These are phyloP conservation scores for Mesoligia furuncula DNA, from an alignment of 2,888 invertebrate species.

Conservation along the genomic window DNA sequence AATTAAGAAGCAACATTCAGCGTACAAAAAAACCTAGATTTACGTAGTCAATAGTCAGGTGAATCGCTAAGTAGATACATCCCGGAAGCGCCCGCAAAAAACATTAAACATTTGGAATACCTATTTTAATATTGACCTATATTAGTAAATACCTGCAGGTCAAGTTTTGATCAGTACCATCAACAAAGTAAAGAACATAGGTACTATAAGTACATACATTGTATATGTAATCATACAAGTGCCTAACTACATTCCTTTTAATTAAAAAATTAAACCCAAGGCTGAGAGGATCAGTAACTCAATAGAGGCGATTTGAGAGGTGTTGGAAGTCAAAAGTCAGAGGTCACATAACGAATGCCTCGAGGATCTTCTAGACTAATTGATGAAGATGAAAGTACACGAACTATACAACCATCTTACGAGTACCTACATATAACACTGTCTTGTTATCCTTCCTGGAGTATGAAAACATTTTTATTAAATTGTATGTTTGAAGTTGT, in stretches of 20 bases:
- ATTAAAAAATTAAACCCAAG: constrained; percentile 67
- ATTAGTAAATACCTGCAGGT: neutral
- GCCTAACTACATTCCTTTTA: constrained; percentile 55
- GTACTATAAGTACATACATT: constrained; percentile 1
- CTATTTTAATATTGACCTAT: constrained; percentile 8
- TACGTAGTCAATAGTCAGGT: neutral
- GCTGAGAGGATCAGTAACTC: constrained; percentile 72
- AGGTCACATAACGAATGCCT: constrained; percentile 72
- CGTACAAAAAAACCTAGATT: neutral
- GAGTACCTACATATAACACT: constrained; percentile 39
- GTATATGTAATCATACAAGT: constrained; percentile 17
- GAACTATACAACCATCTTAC: constrained; percentile 16
- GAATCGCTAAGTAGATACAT: neutral
- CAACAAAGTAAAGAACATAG: constrained; percentile 12
- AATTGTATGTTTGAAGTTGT: constrained; percentile 64
- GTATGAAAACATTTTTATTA: constrained; percentile 61
- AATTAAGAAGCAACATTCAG: neutral
- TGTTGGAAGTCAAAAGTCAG: constrained; percentile 76
- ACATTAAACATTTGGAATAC: neutral
- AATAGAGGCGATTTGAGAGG: constrained; percentile 73
- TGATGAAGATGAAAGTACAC: constrained; percentile 63
- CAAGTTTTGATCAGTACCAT: constrained; percentile 9
- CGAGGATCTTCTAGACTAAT: constrained; percentile 57
- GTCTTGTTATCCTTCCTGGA: constrained; percentile 29
- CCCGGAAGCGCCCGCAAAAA: neutral